Base-by-base conservation (phyloP, 2,113 vertebrate species). In the Neogale vison region DNA sequence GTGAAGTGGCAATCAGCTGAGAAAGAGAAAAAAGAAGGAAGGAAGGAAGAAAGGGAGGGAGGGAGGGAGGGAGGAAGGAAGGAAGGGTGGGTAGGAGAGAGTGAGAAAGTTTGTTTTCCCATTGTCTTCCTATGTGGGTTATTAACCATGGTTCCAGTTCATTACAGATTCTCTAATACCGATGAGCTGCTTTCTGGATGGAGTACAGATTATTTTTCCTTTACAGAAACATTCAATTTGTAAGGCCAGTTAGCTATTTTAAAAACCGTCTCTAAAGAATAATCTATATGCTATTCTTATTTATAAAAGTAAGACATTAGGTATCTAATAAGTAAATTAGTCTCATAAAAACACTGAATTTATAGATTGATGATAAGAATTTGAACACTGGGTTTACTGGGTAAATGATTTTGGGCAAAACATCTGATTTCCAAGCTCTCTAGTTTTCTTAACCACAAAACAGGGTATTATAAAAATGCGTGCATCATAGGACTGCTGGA, bases 1-100 rank as follows among this genome's bases (percentile, higher is more conserved):
- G 65, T 92, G 69, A 92, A 39, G 36, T 61, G 20, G 31, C 50
- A 83, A 87, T 14, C 1, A 90, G 17, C 42, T 76, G 26, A 55
- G 65, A 93, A 42, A 47, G 20, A 80, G 42, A 45, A 24, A 9
- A 12, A 5, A 3, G 5, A 24, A 52, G 12, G 21, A 13, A 42
- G 1, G 1, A 26, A 57, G 4, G 1, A 6, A 26, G 0, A 7
- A 0, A 36, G 4, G 18, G 0, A 21, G 7, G 7, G 0, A 29
- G 10, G 3, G 2, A 76, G 14, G 17, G 8, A 59, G 57, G 57
- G 0, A 59, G 21, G 20, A 57, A 57, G 57, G 21, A 10, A 59
- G 8, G 8, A 4, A 10, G 57, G 57, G 24, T 4, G 59, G 23
- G 20, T 47, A 29, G 1, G 29, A 15, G 13, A 71, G 7, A 47